Conservation (phyloP, 2,888 invertebrate genomes). For the Mythimna loreyi region DNA sequence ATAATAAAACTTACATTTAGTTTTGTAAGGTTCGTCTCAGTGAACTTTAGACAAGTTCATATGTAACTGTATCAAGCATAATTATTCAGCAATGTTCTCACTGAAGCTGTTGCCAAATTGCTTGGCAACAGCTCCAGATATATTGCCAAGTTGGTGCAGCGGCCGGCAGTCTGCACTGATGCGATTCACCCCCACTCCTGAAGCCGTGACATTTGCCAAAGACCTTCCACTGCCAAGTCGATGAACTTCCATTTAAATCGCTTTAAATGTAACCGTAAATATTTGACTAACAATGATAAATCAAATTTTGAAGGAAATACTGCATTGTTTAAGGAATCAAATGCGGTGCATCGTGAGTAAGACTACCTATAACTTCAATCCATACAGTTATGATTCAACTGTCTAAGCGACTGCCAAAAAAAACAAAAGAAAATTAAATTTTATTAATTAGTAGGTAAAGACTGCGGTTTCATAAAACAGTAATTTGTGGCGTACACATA, state of each 20-base stretch:
- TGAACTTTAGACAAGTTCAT: constrained; percentile 28
- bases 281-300: constrained; percentile 35
- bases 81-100: constrained; percentile 36
- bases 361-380: background rate
- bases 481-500: background rate
- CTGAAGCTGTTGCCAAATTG: constrained; percentile 22
- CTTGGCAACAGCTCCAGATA: constrained; percentile 52
- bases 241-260: constrained; percentile 53
- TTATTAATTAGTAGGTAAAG: background rate
- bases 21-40: background rate
- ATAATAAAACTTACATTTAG: background rate
- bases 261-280: constrained; percentile 51
- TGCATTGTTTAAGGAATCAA: constrained; percentile 18
- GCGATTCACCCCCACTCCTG: constrained; percentile 60
- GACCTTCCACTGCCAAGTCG: constrained; percentile 56
- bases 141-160: constrained; percentile 38
- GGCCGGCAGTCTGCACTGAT: constrained; percentile 61
- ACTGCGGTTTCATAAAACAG: constrained; percentile 10
- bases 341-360: constrained; percentile 8
- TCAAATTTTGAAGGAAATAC: constrained; percentile 33
- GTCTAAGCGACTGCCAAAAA: background rate
- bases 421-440: background rate
- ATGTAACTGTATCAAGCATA: constrained; percentile 19
- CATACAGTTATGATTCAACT: constrained; percentile 22
- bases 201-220: constrained; percentile 50